Evolutionary conservation across 37 sponge, comb jelly and placozoan species (phyloP).

Genomic region (Hexactinellida sp.): DNA sequence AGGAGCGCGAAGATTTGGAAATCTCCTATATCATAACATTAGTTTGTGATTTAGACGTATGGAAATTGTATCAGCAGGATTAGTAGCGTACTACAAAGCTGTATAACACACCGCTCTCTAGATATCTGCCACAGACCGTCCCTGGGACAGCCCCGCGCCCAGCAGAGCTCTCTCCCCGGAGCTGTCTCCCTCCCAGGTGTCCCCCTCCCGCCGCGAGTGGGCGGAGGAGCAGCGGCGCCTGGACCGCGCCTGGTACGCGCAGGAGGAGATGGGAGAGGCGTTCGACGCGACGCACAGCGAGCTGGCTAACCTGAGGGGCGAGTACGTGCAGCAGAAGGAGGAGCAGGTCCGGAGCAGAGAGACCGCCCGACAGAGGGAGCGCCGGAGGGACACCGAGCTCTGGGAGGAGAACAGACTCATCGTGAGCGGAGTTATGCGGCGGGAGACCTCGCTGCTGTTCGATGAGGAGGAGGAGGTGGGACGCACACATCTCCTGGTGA

Average conservation of each 20-base stretch:
- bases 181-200: neutral
- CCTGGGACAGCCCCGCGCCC: neutral
- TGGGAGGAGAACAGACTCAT: slow-evolving; percentile 95
- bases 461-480: slow-evolving; percentile 83
- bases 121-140: neutral
- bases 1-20: too few species aligned
- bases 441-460: slow-evolving; percentile 55
- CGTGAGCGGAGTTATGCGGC: slow-evolving; percentile 82
- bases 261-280: slow-evolving; percentile 44
- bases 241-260: slow-evolving; percentile 97
- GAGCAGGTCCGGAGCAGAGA: slow-evolving; percentile 43
- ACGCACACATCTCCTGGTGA: slow-evolving; percentile 91
- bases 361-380: neutral
- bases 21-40: too few species aligned
- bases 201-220: neutral
- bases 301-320: slow-evolving; percentile 77
- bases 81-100: too few species aligned
- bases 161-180: neutral
- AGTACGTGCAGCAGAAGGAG: slow-evolving; percentile 87
- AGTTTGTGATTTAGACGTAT: too few species aligned
- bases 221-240: slow-evolving; percentile 36
- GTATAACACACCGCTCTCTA: neutral
- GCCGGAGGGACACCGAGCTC: slow-evolving; percentile 67
- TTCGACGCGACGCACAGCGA: slow-evolving; percentile 88
- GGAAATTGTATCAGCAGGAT: too few species aligned